Base-by-base conservation (phyloP, 2,888 invertebrate species). In the Crepidodera aurea region DNA sequence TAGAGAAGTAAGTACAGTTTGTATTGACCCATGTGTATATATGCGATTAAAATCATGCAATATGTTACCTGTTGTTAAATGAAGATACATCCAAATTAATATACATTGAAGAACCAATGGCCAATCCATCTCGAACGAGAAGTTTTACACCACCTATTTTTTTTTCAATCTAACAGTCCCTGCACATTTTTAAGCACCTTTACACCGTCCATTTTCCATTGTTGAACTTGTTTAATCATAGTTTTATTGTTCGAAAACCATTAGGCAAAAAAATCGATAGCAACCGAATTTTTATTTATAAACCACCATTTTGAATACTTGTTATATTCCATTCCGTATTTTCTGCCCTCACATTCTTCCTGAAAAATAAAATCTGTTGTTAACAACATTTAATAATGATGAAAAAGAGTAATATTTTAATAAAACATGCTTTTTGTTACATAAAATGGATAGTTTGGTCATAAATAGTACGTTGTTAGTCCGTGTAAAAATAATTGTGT, bases 51-150 rank as follows among this genome's bases (percentile, higher is more conserved):
- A n/a, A n/a, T n/a, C n/a, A n/a, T n/a, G n/a, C n/a, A 22, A 16
- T 7, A 32, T 2, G 22, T 57, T 57, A 48, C 57, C 57, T 57
- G 37, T 19, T 7, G 48, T 27, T 19, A 44, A 19, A 16, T 34
- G 57, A 37, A 57, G 39, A 22, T 16, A n/a, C n/a, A 39, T 39
- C 39, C 37, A 57, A 4, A 57, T 13, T 37, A 50, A 8, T 12
- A 57, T n/a, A n/a, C 27, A 16, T 12, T 3, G 39, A 27, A 48
- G n/a, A 13, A 56, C 13, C 10, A 34, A 18, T n/a, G 42, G 34
- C 57, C 57, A 57, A 50, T 57, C 57, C 57, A 57, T 57, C 18
- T 34, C 29, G 48, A 15, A 48, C 3, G 10, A 25, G 13, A 5
- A 50, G 1, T 32, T 18, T 16, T 15, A 12, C 12, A 27, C 25